Percentiles rank a stretch among this genome's conserved stretches.
These are phyloP conservation scores for Fratercula arctica DNA, from an alignment of 2,797 vertebrate species.

Conservation along the genomic window DNA sequence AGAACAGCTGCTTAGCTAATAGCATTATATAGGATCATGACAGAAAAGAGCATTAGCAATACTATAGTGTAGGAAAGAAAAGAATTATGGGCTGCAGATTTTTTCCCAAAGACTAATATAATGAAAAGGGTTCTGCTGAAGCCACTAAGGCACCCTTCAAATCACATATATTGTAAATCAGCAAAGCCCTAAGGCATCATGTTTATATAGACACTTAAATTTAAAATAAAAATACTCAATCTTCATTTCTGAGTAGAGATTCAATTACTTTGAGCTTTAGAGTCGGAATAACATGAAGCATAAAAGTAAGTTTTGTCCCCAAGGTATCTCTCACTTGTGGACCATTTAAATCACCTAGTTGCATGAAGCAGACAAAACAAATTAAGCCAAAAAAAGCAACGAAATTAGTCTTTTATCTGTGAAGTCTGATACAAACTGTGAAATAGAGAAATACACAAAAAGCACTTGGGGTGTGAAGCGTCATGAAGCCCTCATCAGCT, in stretches of 20 bases:
- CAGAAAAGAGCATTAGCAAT: slow-evolving; percentile 55
- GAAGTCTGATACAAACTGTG: slow-evolving; percentile 33
- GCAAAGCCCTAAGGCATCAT: slow-evolving; percentile 67
- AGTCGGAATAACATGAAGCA: slow-evolving; percentile 67
- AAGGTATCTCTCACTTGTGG: slow-evolving; percentile 69
- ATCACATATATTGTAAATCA: slow-evolving; percentile 66
- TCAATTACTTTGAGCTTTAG: slow-evolving; percentile 75
- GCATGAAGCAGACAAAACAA: slow-evolving; percentile 67
- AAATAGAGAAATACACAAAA: not conserved
- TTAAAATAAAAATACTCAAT: slow-evolving; percentile 76
- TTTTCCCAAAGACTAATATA: slow-evolving; percentile 59
- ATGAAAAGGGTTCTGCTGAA: slow-evolving; percentile 66
- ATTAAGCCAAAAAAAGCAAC: slow-evolving; percentile 45
- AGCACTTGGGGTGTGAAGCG: not conserved
- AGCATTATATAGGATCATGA: slow-evolving; percentile 52
- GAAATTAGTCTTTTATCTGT: slow-evolving; percentile 64
- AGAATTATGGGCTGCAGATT: slow-evolving; percentile 56
- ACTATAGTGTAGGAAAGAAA: slow-evolving; percentile 23
- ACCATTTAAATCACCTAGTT: slow-evolving; percentile 74
- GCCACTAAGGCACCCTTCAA: slow-evolving; percentile 59
- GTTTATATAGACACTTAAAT: slow-evolving; percentile 77
- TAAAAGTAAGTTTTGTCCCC: slow-evolving; percentile 67
- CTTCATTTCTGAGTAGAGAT: slow-evolving; percentile 72
- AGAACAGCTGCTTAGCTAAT: slow-evolving; percentile 60
- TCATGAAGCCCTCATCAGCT: not conserved